These are phyloP conservation scores for Cartodere bifasciata DNA, from an alignment of 2,888 invertebrate genomes.

Conservation along the genomic window DNA sequence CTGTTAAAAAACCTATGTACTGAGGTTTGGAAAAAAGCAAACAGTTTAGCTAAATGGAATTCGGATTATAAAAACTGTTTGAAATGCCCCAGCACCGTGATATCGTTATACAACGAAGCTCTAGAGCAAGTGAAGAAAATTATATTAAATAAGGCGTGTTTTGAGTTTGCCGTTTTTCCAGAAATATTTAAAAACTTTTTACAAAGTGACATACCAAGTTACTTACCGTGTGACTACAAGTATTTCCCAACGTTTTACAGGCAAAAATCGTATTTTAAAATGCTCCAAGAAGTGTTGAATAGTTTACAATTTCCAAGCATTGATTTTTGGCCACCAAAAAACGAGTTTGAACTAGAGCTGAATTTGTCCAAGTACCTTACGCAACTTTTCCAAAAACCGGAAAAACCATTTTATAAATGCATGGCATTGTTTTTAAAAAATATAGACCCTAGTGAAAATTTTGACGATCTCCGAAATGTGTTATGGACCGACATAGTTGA, in stretches of 20 bases:
- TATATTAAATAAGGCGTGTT: slow-evolving; percentile 44
- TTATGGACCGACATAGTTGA: slow-evolving; percentile 43
- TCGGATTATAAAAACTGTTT: slow-evolving; percentile 36
- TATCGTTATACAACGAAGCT: slow-evolving; percentile 53
- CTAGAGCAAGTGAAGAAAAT: slow-evolving; percentile 48
- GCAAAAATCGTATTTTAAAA: slow-evolving; percentile 36
- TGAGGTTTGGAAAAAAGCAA: slow-evolving; percentile 49
- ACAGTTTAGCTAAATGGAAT: slow-evolving; percentile 31
- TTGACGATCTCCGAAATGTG: slow-evolving; percentile 35
- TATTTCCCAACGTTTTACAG: slow-evolving; percentile 53
- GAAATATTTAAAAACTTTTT: slow-evolving; percentile 45
- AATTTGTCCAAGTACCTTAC: slow-evolving; percentile 39
- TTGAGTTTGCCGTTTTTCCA: slow-evolving; percentile 50
- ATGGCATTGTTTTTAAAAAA: slow-evolving; percentile 32
- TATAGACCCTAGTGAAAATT: slow-evolving; percentile 33
- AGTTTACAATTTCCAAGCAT: slow-evolving; percentile 43
- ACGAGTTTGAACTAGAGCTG: slow-evolving; percentile 35
- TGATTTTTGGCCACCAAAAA: slow-evolving; percentile 36
- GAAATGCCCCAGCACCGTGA: slow-evolving; percentile 44
- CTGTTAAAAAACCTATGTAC: slow-evolving; percentile 44
- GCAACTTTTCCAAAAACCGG: slow-evolving; percentile 39
- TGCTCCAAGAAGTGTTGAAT: slow-evolving; percentile 42
- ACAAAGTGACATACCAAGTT: slow-evolving; percentile 36
- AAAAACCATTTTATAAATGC: slow-evolving; percentile 39
- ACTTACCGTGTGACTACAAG: slow-evolving; percentile 52